phyloP scores from a whole-genome alignment of 2,797 vertebrate genomes.

The Vespertilio murinus region DNA sequence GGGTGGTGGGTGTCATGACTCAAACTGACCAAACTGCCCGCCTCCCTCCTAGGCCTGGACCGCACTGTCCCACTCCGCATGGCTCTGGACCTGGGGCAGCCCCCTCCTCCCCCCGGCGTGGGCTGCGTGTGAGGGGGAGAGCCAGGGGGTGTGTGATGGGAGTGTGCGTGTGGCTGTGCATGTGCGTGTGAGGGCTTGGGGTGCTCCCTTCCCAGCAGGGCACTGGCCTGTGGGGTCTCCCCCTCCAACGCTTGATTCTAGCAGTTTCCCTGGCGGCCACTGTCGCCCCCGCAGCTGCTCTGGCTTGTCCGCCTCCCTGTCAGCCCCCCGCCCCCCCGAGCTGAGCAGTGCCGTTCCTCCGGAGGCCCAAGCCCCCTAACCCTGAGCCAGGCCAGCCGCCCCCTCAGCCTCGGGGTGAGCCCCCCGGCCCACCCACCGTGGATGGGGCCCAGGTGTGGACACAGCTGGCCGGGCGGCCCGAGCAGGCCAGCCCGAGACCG shows the following conservation, averaged over 20 bases:
- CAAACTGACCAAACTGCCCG: fast-evolving
- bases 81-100: too few species aligned
- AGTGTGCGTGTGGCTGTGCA: fast-evolving
- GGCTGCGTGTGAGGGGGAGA: too few species aligned
- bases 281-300: fast-evolving
- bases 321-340: fast-evolving
- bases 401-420: neutral
- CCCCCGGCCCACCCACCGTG: fast-evolving
- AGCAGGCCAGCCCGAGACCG: neutral
- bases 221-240: neutral
- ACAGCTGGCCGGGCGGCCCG: fast-evolving
- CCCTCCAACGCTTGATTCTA: neutral
- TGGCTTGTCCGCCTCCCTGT: neutral
- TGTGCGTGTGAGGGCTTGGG: neutral
- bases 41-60: fast-evolving
- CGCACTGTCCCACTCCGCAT: fast-evolving
- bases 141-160: fast-evolving
- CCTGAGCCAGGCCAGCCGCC: neutral
- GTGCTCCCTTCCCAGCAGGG: neutral
- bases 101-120: neutral
- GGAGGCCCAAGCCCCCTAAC: fast-evolving
- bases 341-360: fast-evolving
- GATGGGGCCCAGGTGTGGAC: neutral
- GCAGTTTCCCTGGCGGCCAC: neutral
- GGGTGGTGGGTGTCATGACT: neutral